Conservation (phyloP, 2,888 invertebrate genomes). For the Poecilus cupreus region DNA sequence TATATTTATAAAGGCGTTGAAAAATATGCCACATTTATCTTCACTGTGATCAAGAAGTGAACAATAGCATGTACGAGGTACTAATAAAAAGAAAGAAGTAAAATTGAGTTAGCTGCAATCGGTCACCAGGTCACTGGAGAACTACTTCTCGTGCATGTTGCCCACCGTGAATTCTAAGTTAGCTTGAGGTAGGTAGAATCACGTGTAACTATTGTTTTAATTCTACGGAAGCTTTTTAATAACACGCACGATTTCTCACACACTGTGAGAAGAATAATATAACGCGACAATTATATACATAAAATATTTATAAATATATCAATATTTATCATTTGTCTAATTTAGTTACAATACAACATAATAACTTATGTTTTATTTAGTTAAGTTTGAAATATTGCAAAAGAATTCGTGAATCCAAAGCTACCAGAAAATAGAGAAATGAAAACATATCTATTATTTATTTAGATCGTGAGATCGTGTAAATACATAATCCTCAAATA, state of each 20-base stretch:
- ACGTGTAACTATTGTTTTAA: background rate
- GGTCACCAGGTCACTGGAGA: slow-evolving; percentile 47
- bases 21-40: slow-evolving; percentile 23
- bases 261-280: background rate
- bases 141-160: slow-evolving; percentile 12
- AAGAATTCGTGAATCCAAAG: too few species aligned
- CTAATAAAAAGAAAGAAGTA: slow-evolving; percentile 23
- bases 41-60: background rate
- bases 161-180: background rate
- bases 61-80: slow-evolving; percentile 39
- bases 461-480: too few species aligned
- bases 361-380: too few species aligned
- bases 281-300: too few species aligned
- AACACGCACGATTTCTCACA: slow-evolving; percentile 4
- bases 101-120: slow-evolving; percentile 28
- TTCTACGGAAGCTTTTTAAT: background rate
- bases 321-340: too few species aligned
- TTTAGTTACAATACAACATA: too few species aligned
- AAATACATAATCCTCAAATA: too few species aligned
- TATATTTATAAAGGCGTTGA: too few species aligned
- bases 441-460: too few species aligned
- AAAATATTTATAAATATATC: too few species aligned
- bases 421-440: too few species aligned
- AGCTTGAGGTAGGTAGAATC: background rate
- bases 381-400: too few species aligned